Evolutionary conservation across 2,888 invertebrate genomes (phyloP), one percentile per base, ranked within the genome.

Genomic region (Plebejus anna): DNA sequence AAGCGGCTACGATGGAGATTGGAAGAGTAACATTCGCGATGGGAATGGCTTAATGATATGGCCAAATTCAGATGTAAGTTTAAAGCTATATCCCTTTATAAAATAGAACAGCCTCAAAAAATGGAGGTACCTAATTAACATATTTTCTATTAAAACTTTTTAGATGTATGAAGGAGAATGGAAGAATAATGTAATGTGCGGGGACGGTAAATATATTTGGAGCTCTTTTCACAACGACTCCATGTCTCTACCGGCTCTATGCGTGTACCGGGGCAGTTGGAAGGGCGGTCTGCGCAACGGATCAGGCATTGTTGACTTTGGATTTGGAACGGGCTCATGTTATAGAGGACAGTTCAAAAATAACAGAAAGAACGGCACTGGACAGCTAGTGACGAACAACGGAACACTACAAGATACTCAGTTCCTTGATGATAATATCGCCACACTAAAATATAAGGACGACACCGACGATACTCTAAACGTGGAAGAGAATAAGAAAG

Each of bases 11-110:
- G 89, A 91, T 82, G 96, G 96, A 16, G 84, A 93, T 76, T 96
- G 95, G 95, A 85, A 90, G 61, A 83, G 88, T 75, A 92, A 94
- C 76, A 81, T 88, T 28, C 90, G 94, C 79, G 89, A 95, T 82
- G 96, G 96, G n/a, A 87, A 88, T 78, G 96, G 96, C 57, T 85
- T 94, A 36, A 95, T 95, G 94, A 89, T 94, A 80, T 95, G 95
- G 95, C 88, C 93, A 0, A 95, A 96, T 84, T 93, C 94, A 77
- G 95, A 95, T 82, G 95, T 95, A 84, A 90, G 90, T 85, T 16
- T 16, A 16, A 55, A 55, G 55, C 55, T 55, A 16, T 16, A 16
- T 16, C 16, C 4, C 51, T 13, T 55, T 55, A 55, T 55, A 16
- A 55, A 55, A 55, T 55, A 16, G 2, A 55, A 51, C 13, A 55